Evolutionary conservation across 2,797 vertebrate genomes (phyloP), one percentile per base, ranked within the genome.

Genomic region (Manis crassicaudata): DNA sequence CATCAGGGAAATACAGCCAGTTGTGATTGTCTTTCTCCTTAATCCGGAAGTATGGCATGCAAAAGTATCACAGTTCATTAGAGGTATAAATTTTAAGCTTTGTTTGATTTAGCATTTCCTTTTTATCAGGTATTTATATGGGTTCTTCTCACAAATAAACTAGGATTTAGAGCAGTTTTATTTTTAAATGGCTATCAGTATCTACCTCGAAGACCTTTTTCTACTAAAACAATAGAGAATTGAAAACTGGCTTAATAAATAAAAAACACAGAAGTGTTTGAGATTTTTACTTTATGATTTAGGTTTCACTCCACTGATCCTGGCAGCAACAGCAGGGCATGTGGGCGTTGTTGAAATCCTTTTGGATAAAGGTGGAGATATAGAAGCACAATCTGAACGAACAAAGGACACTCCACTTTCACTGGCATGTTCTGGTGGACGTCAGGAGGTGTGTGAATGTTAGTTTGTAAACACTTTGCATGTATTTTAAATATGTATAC

Each of bases 401-500:
- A 99, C 99, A 98, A 99, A 99, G 99, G 99, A 99, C 98, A 99
- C 99, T 72, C 99, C 99, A 5, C 99, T 99, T 89, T 99, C 99
- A 7, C 97, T 99, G 97, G 99, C 99, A 18, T 99, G 99, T 98
- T 99, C 99, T 10, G 99, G 99, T 90, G 99, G 99, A 92, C 99
- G 99, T 88, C 99, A 99, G 97, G 99, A 99, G 99, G 99, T 99
- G 97, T 96, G 94, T 76, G 83, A 54, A 86, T 86, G 32, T 96
- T 32, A 85, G 70, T 95, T 94, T 95, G 10, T 90, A 94, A 93
- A 89, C 37, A 90, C 80, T 96, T 95, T 96, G 17, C 43, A 88
- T 83, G 3, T 91, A 90, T 94, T 95, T 88, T 80, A 72, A 94
- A 72, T 88, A 79, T 65, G 25, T 17, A 40, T 79, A 17, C 90